These are phyloP conservation scores for Acanthornis magna DNA, from an alignment of 2,797 vertebrate species.

Conservation along the genomic window DNA sequence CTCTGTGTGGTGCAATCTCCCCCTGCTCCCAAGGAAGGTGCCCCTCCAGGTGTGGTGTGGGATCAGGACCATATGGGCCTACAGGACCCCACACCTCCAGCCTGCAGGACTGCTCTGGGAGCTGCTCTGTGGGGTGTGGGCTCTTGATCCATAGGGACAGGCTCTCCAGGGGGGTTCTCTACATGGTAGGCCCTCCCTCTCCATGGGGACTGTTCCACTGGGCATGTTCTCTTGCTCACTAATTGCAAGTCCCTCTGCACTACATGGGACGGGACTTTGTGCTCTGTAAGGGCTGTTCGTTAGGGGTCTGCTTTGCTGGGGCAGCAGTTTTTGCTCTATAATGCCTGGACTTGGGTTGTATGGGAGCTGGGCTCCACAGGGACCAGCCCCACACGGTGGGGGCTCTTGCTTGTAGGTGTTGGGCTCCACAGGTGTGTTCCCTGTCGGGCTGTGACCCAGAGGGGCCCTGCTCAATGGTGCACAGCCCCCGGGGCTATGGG, in stretches of 20 bases:
- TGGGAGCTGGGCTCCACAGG: neutral
- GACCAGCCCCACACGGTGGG: neutral
- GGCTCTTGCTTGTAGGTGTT: neutral
- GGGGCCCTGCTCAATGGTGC: accelerated
- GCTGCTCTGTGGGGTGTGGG: neutral
- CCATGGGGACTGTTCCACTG: neutral
- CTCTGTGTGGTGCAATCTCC: accelerated
- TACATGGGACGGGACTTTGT: accelerated
- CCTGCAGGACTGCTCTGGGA: neutral
- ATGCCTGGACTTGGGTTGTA: accelerated
- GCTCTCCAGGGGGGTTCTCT: neutral
- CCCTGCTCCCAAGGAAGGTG: neutral
- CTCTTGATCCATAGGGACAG: neutral
- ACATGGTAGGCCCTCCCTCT: accelerated
- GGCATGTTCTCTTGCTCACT: neutral
- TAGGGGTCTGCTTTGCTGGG: neutral
- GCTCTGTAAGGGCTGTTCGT: neutral
- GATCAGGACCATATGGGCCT: accelerated
- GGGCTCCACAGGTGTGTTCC: neutral
- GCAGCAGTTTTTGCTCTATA: neutral
- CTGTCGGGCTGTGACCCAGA: neutral
- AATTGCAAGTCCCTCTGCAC: neutral
- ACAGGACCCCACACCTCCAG: accelerated
- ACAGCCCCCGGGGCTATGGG: neutral
- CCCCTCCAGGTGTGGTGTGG: neutral